A percentile compares a stretch with the other conserved stretches of the same genome.
Evolutionary conservation across 1,140 invertebrate genomes (phyloP).

Genomic region (Conus betulinus): DNA sequence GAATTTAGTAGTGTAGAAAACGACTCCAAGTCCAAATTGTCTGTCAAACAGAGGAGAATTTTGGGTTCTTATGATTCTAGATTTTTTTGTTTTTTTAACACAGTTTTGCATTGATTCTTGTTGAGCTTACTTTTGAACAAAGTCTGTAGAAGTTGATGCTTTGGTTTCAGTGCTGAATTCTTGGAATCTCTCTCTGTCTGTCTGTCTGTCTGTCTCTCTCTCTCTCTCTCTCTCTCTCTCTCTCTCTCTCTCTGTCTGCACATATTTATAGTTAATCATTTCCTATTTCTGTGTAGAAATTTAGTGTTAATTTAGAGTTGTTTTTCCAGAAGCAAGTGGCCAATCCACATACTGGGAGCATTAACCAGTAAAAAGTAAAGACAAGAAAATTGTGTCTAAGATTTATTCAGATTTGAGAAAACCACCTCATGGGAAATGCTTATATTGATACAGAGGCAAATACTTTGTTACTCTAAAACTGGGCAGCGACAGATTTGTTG

Average conservation of each 20-base stretch:
- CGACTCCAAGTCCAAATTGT: slow-evolving; percentile 38
- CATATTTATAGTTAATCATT: not conserved
- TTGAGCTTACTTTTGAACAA: not conserved
- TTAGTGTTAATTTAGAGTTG: too few species aligned
- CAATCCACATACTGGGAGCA: too few species aligned
- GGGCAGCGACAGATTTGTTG: too few species aligned
- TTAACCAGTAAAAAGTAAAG: too few species aligned
- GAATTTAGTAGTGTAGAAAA: not conserved
- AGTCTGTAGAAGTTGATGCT: not conserved
- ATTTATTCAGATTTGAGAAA: too few species aligned
- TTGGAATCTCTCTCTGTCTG: not conserved
- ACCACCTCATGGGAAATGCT: too few species aligned
- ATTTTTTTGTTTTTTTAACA: not conserved
- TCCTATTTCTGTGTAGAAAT: too few species aligned
- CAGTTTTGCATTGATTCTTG: not conserved
- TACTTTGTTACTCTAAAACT: too few species aligned
- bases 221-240: slow-evolving; percentile 10
- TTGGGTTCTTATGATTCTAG: not conserved
- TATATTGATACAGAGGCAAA: too few species aligned
- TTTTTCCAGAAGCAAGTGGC: too few species aligned
- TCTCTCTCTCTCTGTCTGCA: not conserved
- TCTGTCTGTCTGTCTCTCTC: not conserved
- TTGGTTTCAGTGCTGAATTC: not conserved
- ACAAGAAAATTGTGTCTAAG: too few species aligned
- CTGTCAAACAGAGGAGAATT: not conserved